These are phyloP conservation scores for Argentina silus DNA, from an alignment of 2,797 vertebrate species.

Conservation along the genomic window DNA sequence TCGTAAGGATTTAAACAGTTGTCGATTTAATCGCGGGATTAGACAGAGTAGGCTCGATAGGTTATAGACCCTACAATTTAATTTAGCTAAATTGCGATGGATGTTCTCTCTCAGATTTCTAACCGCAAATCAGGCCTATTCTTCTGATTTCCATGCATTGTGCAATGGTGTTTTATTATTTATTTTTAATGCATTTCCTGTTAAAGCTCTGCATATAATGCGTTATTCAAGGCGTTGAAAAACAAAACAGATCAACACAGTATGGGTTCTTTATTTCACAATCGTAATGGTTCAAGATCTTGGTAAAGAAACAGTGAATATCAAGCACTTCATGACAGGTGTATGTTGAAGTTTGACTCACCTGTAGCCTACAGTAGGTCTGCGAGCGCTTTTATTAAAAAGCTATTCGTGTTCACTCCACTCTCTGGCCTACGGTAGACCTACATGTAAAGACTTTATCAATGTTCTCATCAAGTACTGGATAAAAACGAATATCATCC, in stretches of 20 bases:
- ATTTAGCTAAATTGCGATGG: background rate
- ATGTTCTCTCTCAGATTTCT: slow-evolving; percentile 18
- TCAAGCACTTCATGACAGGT: slow-evolving; percentile 5
- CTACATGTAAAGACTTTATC: background rate
- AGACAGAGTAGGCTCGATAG: background rate
- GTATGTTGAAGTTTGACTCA: slow-evolving; percentile 49
- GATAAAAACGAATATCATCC: too few relatives aligned
- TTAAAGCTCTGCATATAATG: background rate
- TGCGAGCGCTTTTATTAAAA: background rate
- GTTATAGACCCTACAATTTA: background rate
- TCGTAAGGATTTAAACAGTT: background rate
- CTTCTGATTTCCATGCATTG: slow-evolving; percentile 16
- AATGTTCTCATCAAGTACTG: background rate
- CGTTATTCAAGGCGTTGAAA: background rate
- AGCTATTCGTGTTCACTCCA: background rate
- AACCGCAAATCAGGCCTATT: slow-evolving; percentile 48
- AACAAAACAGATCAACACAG: slow-evolving; percentile 12
- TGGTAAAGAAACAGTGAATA: background rate
- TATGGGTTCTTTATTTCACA: slow-evolving; percentile 11
- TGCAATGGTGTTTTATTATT: slow-evolving; percentile 41
- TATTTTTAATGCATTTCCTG: slow-evolving; percentile 31
- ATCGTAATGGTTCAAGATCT: slow-evolving; percentile 9
- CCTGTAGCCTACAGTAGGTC: slow-evolving; percentile 66
- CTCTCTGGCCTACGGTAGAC: background rate
- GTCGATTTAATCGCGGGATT: background rate